Conservation (phyloP, 2,888 invertebrate genomes). For the Pharmacophagus antenor region DNA sequence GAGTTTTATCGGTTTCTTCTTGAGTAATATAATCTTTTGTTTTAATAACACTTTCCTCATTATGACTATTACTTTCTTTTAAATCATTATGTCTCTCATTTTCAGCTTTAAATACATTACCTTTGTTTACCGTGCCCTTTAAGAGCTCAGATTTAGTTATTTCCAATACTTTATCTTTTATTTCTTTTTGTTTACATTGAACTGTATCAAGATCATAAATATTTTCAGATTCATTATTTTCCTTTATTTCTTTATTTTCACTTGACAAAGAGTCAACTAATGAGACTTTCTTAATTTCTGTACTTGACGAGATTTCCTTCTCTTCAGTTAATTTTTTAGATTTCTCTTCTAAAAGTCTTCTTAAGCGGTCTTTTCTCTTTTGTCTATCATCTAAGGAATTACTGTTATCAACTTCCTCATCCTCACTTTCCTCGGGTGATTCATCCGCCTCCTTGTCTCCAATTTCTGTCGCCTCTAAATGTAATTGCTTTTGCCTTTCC, state of each 20-base stretch:
- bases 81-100: conserved; percentile 5
- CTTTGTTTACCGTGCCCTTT: conserved; percentile 8
- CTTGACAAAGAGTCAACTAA: not conserved
- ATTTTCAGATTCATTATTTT: not conserved
- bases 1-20: conserved; percentile 27
- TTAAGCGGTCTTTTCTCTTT: conserved; percentile 61
- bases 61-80: conserved; percentile 1
- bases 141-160: not conserved
- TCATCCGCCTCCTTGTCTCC: conserved; percentile 73
- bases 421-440: conserved; percentile 68
- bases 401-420: conserved; percentile 53
- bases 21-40: conserved; percentile 11
- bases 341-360: conserved; percentile 58
- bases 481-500: conserved; percentile 65
- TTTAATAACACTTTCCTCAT: conserved; percentile 12
- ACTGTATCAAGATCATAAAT: not conserved
- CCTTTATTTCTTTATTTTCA: conserved; percentile 8
- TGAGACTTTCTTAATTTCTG: conserved; percentile 23
- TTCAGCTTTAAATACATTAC: conserved; percentile 10
- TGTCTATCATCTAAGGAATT: conserved; percentile 52
- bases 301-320: conserved; percentile 29
- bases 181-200: not conserved
- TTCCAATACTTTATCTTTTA: not conserved
- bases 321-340: conserved; percentile 38
- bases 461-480: conserved; percentile 66